Percentiles rank a stretch among this genome's conserved stretches.
Evolutionary conservation across 1,140 invertebrate genomes (phyloP).

Genomic region (Leptinotarsa defecta): DNA sequence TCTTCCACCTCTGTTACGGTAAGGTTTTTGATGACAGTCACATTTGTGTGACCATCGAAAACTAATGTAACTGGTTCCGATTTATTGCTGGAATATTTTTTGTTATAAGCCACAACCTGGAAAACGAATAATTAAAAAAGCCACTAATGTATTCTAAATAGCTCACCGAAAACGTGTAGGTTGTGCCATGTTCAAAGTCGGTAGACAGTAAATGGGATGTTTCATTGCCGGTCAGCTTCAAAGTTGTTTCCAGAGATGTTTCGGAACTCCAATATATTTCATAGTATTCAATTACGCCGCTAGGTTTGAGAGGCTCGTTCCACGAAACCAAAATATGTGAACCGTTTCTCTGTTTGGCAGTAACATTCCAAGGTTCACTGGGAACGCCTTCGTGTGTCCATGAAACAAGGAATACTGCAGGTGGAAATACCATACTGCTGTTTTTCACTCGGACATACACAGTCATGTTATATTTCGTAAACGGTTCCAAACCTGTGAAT

Average conservation of each 20-base stretch:
- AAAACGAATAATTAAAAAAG: constrained; percentile 25
- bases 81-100: constrained; percentile 61
- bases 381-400: constrained; percentile 70
- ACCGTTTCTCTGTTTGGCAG: constrained; percentile 66
- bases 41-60: constrained; percentile 66
- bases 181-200: constrained; percentile 64
- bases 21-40: constrained; percentile 66
- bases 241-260: constrained; percentile 43
- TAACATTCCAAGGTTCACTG: constrained; percentile 67
- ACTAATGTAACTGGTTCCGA: constrained; percentile 63
- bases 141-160: background rate
- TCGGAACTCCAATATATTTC: constrained; percentile 60
- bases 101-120: constrained; percentile 71
- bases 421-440: constrained; percentile 60
- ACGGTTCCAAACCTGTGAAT: constrained; percentile 70
- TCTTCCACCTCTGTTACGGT: constrained; percentile 58
- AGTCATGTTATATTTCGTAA: constrained; percentile 76
- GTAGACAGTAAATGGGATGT: constrained; percentile 60
- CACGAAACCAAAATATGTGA: constrained; percentile 69
- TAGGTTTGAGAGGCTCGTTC: constrained; percentile 66
- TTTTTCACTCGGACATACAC: constrained; percentile 70
- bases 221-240: constrained; percentile 53
- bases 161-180: constrained; percentile 78
- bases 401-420: constrained; percentile 64
- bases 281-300: constrained; percentile 69